Evolutionary conservation across 2,113 vertebrate genomes (phyloP).

Genomic region (Henicopernis longicauda): DNA sequence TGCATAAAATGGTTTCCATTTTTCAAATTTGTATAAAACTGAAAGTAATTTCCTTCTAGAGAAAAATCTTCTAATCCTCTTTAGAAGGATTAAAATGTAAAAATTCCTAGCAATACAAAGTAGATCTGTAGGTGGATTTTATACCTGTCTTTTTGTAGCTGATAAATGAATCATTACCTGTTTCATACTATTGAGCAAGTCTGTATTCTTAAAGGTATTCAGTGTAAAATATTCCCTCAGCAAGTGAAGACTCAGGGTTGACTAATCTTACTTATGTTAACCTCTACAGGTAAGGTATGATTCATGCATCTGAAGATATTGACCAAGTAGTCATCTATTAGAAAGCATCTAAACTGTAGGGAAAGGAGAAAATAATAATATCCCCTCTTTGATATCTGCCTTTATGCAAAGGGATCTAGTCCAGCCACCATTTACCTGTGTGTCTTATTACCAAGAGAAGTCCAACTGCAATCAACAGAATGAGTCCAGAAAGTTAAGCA

Average conservation of each 20-base stretch:
- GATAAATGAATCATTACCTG: not conserved
- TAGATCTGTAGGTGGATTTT: slow-evolving; percentile 32
- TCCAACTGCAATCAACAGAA: not conserved
- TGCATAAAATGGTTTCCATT: not conserved
- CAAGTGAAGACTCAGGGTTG: not conserved
- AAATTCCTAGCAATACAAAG: not conserved
- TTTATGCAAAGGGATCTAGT: not conserved
- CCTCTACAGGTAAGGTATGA: not conserved
- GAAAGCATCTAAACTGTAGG: not conserved
- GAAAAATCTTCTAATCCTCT: slow-evolving; percentile 16
- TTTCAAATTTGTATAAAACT: not conserved
- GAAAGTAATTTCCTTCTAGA: slow-evolving; percentile 28
- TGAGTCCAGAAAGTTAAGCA: not conserved
- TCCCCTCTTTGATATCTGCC: not conserved
- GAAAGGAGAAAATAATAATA: not conserved
- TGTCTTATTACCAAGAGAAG: not conserved
- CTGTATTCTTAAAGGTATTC: not conserved
- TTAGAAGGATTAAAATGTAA: slow-evolving; percentile 23
- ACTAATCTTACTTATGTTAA: not conserved
- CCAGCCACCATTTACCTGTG: not conserved
- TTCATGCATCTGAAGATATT: not conserved
- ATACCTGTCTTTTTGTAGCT: slow-evolving; percentile 6
- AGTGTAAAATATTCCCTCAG: not conserved
- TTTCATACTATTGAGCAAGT: not conserved
- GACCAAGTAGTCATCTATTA: not conserved